Conservation (phyloP, 2,113 vertebrate genomes). For the Percina caprodes region DNA sequence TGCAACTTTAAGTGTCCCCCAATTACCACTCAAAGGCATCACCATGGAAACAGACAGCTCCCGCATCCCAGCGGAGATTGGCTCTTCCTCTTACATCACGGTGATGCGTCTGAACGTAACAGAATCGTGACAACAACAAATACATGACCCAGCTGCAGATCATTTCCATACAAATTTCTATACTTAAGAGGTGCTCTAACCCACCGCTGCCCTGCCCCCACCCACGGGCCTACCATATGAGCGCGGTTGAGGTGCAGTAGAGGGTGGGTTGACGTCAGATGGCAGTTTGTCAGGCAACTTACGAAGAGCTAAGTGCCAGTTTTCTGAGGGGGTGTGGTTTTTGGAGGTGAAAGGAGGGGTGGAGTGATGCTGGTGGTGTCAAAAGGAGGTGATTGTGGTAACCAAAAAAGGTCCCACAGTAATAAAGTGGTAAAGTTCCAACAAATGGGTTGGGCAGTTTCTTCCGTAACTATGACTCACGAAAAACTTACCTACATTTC, state of each 20-base stretch:
- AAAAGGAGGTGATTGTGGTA: constrained; percentile 32
- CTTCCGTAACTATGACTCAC: neutral
- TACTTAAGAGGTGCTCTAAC: neutral
- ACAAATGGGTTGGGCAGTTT: neutral
- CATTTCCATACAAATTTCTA: constrained; percentile 17
- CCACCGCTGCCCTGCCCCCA: neutral
- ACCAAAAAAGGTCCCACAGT: constrained; percentile 12
- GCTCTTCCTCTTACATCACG: neutral
- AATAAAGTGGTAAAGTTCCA: constrained; percentile 9
- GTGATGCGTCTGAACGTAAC: neutral
- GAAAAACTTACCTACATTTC: neutral
- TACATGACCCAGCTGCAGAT: constrained; percentile 11
- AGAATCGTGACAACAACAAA: constrained; percentile 5
- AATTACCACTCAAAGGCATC: constrained; percentile 38
- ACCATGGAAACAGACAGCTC: constrained; percentile 69
- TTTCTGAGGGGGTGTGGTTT: constrained; percentile 50
- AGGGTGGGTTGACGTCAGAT: constrained; percentile 39
- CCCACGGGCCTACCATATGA: neutral
- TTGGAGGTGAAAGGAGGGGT: neutral
- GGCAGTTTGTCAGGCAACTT: constrained; percentile 39
- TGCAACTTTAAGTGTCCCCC: constrained; percentile 37
- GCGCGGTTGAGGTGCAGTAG: neutral
- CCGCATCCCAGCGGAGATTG: constrained; percentile 25
- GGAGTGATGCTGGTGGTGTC: constrained; percentile 20
- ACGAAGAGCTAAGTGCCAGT: constrained; percentile 68